Percentiles rank a stretch among this genome's conserved stretches.
These are phyloP conservation scores for Sitobion miscanthi DNA, from an alignment of 1,140 invertebrate species.

Conservation along the genomic window DNA sequence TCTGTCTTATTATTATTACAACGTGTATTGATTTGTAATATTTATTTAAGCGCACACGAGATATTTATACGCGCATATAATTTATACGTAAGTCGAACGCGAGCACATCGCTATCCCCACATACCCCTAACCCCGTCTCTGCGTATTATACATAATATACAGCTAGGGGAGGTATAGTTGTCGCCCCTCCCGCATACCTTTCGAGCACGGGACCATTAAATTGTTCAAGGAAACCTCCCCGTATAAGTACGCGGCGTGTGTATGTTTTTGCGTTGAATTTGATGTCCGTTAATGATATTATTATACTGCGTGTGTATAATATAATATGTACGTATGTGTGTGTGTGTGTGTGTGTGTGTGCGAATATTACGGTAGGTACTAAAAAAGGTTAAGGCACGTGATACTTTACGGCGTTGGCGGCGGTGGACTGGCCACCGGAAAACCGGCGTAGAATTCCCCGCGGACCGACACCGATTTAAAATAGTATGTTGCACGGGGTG, in stretches of 20 bases:
- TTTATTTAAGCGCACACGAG: background rate
- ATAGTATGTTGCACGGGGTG: background rate
- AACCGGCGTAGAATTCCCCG: background rate
- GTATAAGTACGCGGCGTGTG: background rate
- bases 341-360: background rate
- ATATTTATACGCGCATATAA: background rate
- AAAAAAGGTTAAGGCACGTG: background rate
- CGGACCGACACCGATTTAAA: background rate
- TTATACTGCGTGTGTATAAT: background rate
- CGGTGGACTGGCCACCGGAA: background rate
- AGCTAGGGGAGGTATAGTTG: background rate
- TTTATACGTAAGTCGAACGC: background rate
- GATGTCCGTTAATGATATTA: background rate
- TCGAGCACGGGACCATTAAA: background rate
- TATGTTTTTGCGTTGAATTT: background rate
- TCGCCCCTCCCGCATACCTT: background rate
- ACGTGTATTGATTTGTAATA: background rate
- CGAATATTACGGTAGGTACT: background rate
- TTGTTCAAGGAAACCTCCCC: background rate
- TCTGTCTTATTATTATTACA: conserved; percentile 6
- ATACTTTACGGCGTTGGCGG: background rate
- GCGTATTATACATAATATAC: background rate
- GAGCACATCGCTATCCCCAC: background rate
- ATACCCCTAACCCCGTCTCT: background rate
- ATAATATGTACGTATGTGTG: background rate